A percentile compares a stretch with the other conserved stretches of the same genome.
phyloP scores from a whole-genome alignment of 2,113 vertebrate genomes.

The Cyanoramphus novaezelandiae region DNA sequence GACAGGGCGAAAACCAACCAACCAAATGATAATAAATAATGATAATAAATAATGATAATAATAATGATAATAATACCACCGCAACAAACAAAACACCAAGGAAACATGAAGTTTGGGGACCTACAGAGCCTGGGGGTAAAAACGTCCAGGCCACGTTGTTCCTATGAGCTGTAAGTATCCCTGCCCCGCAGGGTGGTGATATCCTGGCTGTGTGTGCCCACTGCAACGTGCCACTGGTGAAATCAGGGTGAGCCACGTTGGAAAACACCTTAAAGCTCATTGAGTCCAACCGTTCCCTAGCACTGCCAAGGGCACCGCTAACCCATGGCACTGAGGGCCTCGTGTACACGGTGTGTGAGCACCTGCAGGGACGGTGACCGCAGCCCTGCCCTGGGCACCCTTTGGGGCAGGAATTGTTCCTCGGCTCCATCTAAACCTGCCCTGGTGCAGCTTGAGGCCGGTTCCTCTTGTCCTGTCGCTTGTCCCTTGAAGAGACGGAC shows the following conservation, averaged over 20 bases:
- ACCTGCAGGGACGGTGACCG: neutral
- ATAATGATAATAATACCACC: neutral
- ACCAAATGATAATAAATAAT: neutral
- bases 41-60: too few species aligned
- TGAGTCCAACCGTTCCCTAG: neutral
- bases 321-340: neutral
- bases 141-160: accelerated
- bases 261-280: neutral
- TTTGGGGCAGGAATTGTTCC: neutral
- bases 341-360: neutral
- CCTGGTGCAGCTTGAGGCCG: neutral
- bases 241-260: accelerated
- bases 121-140: neutral
- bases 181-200: neutral
- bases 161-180: neutral
- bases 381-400: neutral
- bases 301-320: neutral
- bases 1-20: too few species aligned
- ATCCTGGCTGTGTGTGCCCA: accelerated
- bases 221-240: neutral
- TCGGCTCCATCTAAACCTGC: neutral
- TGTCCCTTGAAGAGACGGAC: neutral
- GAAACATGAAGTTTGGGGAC: neutral
- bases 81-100: neutral
- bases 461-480: neutral